phyloP scores from a whole-genome alignment of 2,797 vertebrate species.

The Gymnodraco acuticeps region DNA sequence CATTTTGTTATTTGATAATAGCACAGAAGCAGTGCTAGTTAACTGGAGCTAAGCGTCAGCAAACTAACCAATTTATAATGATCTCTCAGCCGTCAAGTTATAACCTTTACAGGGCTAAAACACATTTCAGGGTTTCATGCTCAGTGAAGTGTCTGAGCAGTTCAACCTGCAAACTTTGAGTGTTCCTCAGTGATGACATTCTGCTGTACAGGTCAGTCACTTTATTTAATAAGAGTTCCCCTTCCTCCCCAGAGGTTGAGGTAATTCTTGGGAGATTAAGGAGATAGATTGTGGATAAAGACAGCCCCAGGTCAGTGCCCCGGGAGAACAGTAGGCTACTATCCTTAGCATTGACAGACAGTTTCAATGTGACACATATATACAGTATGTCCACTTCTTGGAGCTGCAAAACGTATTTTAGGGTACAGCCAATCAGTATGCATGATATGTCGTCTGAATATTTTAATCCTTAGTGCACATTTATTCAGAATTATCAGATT shows the following conservation, averaged over 20 bases:
- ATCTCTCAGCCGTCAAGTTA: background rate
- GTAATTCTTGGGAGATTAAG: constrained; percentile 70
- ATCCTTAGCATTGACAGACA: constrained; percentile 47
- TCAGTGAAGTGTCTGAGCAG: background rate
- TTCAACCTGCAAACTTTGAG: constrained; percentile 26
- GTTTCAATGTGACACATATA: constrained; percentile 35
- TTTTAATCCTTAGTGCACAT: constrained; percentile 21
- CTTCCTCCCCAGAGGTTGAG: constrained; percentile 43
- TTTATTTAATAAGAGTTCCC: constrained; percentile 66
- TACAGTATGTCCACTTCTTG: constrained; percentile 11
- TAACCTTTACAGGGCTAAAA: constrained; percentile 11
- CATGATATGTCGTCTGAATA: constrained; percentile 17
- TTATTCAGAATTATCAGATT: constrained; percentile 34
- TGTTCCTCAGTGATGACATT: constrained; percentile 43
- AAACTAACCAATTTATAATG: background rate
- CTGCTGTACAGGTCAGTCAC: constrained; percentile 46
- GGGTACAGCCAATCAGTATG: constrained; percentile 40
- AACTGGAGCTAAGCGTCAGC: background rate
- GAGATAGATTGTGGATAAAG: constrained; percentile 68
- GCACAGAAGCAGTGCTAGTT: background rate
- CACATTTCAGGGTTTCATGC: constrained; percentile 21
- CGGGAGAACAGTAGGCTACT: constrained; percentile 22
- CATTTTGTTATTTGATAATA: background rate
- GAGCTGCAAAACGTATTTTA: constrained; percentile 36
- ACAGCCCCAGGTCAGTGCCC: constrained; percentile 40